These are phyloP conservation scores for Rhogogaster chlorosoma DNA, from an alignment of 2,888 invertebrate species.

Conservation along the genomic window DNA sequence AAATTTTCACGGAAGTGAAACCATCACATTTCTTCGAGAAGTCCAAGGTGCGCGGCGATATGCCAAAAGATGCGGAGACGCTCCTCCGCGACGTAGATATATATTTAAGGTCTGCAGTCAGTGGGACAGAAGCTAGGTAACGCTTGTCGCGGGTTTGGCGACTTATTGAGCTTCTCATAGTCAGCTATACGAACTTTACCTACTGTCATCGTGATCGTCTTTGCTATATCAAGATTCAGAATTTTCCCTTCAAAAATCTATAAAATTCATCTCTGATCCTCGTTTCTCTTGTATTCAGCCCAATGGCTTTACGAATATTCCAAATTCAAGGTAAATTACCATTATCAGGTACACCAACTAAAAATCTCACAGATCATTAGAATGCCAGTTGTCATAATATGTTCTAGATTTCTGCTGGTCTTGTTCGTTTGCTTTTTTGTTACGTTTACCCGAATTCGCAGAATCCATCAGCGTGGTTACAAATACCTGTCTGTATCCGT, in stretches of 20 bases:
- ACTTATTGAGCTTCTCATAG: slow-evolving; percentile 40
- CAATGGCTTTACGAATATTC: slow-evolving; percentile 66
- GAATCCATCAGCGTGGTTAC: background rate
- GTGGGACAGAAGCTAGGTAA: slow-evolving; percentile 30
- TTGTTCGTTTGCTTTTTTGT: background rate
- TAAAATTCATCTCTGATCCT: background rate
- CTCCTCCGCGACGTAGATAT: background rate
- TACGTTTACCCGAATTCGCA: background rate
- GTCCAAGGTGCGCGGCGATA: slow-evolving; percentile 62
- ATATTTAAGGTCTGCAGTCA: slow-evolving; percentile 37
- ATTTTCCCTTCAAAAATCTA: background rate
- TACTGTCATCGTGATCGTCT: background rate
- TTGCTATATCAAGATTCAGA: background rate
- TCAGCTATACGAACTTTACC: background rate
- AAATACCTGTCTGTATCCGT: slow-evolving; percentile 54
- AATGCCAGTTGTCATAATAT: slow-evolving; percentile 48
- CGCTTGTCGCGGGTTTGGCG: slow-evolving; percentile 27
- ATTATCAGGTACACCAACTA: slow-evolving; percentile 18
- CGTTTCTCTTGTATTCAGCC: background rate
- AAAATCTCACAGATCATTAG: slow-evolving; percentile 56
- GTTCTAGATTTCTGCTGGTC: background rate
- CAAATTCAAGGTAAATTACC: slow-evolving; percentile 66
- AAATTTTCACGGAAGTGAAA: slow-evolving; percentile 26
- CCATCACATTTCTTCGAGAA: slow-evolving; percentile 23
- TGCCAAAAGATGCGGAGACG: slow-evolving; percentile 62